A percentile compares a stretch with the other conserved stretches of the same genome.
These are phyloP conservation scores for Scartelaos histophorus DNA, from an alignment of 2,113 vertebrate genomes.

Conservation along the genomic window DNA sequence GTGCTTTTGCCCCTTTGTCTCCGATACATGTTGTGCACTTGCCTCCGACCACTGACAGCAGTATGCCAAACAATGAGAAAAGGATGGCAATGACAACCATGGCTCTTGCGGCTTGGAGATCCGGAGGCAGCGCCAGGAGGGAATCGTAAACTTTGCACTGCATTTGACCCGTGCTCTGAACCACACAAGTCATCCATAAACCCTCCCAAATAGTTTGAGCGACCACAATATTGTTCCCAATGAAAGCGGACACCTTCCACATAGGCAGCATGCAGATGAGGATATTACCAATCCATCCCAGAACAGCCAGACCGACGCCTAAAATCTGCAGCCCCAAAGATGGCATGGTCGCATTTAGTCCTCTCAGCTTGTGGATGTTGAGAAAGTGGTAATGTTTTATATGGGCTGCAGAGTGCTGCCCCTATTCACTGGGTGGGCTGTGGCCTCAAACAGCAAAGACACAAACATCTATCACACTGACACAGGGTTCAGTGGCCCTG, in stretches of 20 bases:
- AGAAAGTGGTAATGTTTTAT: slow-evolving; percentile 43
- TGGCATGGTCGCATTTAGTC: slow-evolving; percentile 54
- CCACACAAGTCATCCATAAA: slow-evolving; percentile 88
- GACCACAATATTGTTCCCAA: slow-evolving; percentile 89
- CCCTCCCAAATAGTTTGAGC: slow-evolving; percentile 87
- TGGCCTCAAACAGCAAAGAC: slow-evolving; percentile 31
- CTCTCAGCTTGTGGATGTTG: not conserved
- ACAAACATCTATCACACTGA: slow-evolving; percentile 52
- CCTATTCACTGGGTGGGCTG: slow-evolving; percentile 58
- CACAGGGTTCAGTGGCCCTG: slow-evolving; percentile 42
- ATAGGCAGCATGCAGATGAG: slow-evolving; percentile 85
- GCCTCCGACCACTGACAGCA: slow-evolving; percentile 87
- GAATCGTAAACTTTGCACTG: slow-evolving; percentile 88
- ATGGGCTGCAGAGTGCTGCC: slow-evolving; percentile 18
- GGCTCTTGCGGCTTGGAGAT: slow-evolving; percentile 88
- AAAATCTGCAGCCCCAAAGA: slow-evolving; percentile 89
- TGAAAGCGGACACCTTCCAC: slow-evolving; percentile 89
- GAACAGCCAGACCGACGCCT: slow-evolving; percentile 78
- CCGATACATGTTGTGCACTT: slow-evolving; percentile 91
- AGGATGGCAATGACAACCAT: slow-evolving; percentile 86
- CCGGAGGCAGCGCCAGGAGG: slow-evolving; percentile 81
- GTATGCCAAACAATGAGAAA: slow-evolving; percentile 80
- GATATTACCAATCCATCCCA: slow-evolving; percentile 87
- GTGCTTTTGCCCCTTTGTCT: slow-evolving; percentile 83
- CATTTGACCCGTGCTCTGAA: slow-evolving; percentile 88